phyloP scores from a whole-genome alignment of 2,888 invertebrate genomes.

The Stramonita haemastoma region DNA sequence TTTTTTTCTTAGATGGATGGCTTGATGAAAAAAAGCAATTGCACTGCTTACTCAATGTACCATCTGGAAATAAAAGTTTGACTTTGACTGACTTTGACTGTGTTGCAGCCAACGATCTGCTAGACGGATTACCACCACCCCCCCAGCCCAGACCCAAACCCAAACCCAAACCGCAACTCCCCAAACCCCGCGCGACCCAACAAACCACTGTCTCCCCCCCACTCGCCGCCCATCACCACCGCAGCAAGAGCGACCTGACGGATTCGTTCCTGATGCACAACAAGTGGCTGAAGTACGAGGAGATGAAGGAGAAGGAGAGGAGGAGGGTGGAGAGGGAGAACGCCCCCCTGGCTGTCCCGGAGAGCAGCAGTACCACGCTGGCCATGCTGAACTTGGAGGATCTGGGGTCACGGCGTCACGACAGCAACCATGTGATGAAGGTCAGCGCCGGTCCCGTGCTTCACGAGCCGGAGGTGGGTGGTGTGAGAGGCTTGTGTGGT shows the following conservation, averaged over 20 bases:
- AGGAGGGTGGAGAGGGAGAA: neutral
- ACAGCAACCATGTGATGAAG: conserved; percentile 54
- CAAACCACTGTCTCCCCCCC: neutral
- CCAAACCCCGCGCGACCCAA: conserved; percentile 23
- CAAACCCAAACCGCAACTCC: neutral
- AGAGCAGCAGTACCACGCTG: conserved; percentile 62
- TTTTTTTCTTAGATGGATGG: too few relatives aligned
- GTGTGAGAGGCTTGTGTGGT: neutral
- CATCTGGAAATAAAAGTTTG: too few relatives aligned
- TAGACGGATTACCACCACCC: neutral
- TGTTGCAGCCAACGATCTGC: conserved; percentile 37
- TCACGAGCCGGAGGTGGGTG: conserved; percentile 48
- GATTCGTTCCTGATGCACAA: conserved; percentile 58
- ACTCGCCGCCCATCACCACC: conserved; percentile 45
- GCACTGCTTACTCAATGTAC: too few relatives aligned
- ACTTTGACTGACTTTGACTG: too few relatives aligned
- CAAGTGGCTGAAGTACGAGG: conserved; percentile 68
- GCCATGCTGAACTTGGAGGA: conserved; percentile 68
- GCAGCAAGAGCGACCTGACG: conserved; percentile 68
- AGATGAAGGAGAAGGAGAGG: conserved; percentile 49
- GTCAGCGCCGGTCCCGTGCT: conserved; percentile 61
- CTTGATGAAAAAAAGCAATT: too few relatives aligned
- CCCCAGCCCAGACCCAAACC: neutral
- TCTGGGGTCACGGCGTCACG: conserved; percentile 43
- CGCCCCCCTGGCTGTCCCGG: conserved; percentile 65